Percentiles rank a stretch among this genome's conserved stretches.
Evolutionary conservation across 2,797 vertebrate species (phyloP).

Genomic region (Thalassophryne amazonica): DNA sequence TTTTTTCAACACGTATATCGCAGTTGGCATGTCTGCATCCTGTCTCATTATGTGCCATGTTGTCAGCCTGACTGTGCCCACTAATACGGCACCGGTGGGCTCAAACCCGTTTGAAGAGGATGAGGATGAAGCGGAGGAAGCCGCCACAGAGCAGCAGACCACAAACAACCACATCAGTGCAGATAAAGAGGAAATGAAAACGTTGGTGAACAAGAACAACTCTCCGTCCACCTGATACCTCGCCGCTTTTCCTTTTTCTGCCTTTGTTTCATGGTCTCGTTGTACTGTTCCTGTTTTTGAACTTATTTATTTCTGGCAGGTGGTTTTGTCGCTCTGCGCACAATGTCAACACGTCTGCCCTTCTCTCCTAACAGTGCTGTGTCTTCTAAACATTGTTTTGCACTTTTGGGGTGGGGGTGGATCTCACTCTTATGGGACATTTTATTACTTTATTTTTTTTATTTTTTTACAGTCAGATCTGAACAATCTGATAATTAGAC

Average conservation of each 20-base stretch:
- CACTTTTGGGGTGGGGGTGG: constrained; percentile 14
- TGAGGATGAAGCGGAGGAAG: constrained; percentile 82
- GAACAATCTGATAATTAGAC: not conserved
- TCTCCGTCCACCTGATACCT: constrained; percentile 9
- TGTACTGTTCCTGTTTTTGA: not conserved
- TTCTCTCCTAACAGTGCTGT: constrained; percentile 30
- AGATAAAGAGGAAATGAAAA: constrained; percentile 96
- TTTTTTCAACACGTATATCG: not conserved
- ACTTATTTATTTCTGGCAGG: constrained; percentile 36
- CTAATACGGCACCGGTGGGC: constrained; percentile 84
- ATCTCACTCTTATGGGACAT: constrained; percentile 16
- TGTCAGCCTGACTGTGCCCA: constrained; percentile 87
- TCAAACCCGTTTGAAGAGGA: constrained; percentile 97
- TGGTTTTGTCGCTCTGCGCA: constrained; percentile 58
- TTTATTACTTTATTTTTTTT: constrained; percentile 20
- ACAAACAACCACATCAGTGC: constrained; percentile 84
- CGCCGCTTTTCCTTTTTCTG: constrained; percentile 7
- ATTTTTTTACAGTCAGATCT: constrained; percentile 63
- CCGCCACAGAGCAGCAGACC: constrained; percentile 69
- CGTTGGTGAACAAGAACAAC: constrained; percentile 89
- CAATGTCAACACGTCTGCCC: constrained; percentile 33
- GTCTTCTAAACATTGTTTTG: constrained; percentile 39
- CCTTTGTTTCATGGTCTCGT: constrained; percentile 13
- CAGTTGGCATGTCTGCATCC: constrained; percentile 54
- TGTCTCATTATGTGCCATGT: constrained; percentile 83